Evolutionary conservation across 2,113 vertebrate genomes (phyloP).

Genomic region (Chunga burmeisteri): DNA sequence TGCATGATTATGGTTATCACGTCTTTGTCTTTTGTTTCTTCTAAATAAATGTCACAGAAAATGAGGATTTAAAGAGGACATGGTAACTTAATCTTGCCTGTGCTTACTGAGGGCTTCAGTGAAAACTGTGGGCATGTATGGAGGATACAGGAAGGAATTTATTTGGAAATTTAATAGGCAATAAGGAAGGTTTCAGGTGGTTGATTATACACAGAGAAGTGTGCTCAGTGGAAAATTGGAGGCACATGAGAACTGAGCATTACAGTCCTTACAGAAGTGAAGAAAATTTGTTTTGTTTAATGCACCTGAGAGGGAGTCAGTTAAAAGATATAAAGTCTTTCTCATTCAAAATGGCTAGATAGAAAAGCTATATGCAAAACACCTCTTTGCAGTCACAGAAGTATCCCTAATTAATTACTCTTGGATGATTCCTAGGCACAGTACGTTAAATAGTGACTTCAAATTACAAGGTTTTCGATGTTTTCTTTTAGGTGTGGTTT

Average conservation of each 20-base stretch:
- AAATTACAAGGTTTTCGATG: fast-evolving
- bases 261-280: neutral
- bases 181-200: neutral
- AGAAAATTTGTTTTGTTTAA: neutral
- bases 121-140: fast-evolving
- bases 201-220: neutral
- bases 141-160: neutral
- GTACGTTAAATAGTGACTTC: neutral
- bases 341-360: too few relatives aligned
- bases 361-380: neutral
- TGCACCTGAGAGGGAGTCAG: neutral
- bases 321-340: neutral
- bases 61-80: neutral
- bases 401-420: neutral
- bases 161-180: neutral
- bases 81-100: neutral
- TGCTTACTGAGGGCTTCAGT: neutral
- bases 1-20: fast-evolving
- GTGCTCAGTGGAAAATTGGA: neutral
- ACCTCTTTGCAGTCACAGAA: neutral
- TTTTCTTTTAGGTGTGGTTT: constrained; percentile 88
- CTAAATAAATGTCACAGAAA: neutral
- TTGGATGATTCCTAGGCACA: neutral
- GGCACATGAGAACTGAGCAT: fast-evolving
- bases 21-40: neutral